Evolutionary conservation across 2,797 vertebrate genomes (phyloP), one percentile per base, ranked within the genome.

Genomic region (Rhinella marina): DNA sequence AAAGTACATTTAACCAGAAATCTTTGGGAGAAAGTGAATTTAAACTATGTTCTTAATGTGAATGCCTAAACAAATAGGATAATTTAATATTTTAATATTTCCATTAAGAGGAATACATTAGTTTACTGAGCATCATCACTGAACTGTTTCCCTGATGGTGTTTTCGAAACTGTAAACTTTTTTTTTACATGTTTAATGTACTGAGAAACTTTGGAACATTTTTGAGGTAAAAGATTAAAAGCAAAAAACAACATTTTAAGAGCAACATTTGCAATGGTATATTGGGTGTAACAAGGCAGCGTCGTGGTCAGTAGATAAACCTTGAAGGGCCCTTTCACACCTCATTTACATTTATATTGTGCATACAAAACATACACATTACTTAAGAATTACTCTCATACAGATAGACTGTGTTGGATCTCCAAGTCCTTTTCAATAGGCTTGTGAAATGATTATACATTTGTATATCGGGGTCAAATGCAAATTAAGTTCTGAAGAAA

Each of bases 241-340:
- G 61, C 21, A 50, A 86, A 79, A 56, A 80, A 70, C 66, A 80
- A 21, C 10, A 41, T 68, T 86, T 68, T 86, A 68, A 57, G 62
- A 86, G 29, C 11, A 86, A 80, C 76, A 76, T 87, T 82, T 29
- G 57, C 56, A 66, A 52, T 82, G 25, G 32, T 11, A 41, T 59
- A 82, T 87, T n/a, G 75, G 25, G 32, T 66, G 16, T 41, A 81
- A 64, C 52, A 75, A 73, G 32, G 41, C 59, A 66, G n/a, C 72
- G n/a, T 57, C 72, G 32, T 78, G 54, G 80, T 77, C 25, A 83
- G 19, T 32, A 57, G 59, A 78, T 68, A 78, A 82, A 87, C 54
- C 27, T 27, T 68, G 61, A 64, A 66, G 80, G 50, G 27, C 11
- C 21, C 19, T 72, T 83, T 77, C 64, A 87, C 66, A 80, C 23